Conservation (phyloP, 1,140 invertebrate genomes). For the Aphelinus atriplicis region DNA sequence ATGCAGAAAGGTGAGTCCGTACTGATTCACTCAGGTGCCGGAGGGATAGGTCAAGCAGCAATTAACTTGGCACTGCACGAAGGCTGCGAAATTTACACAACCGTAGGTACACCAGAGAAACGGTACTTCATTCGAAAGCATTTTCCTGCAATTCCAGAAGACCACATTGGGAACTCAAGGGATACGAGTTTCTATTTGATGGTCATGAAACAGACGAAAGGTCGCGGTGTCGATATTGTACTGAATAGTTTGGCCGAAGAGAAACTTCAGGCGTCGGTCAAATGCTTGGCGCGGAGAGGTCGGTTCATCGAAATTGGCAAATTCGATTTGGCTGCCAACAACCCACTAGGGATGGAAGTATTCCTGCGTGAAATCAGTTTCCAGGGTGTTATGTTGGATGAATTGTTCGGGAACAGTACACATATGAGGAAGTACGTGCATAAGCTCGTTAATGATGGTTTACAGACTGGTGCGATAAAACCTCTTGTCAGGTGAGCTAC, state of each 20-base stretch:
- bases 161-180: constrained; percentile 78
- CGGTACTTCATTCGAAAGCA: constrained; percentile 71
- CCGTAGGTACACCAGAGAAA: constrained; percentile 78
- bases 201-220: constrained; percentile 70
- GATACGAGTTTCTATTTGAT: constrained; percentile 76
- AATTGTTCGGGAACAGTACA: constrained; percentile 59
- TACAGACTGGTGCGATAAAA: constrained; percentile 52
- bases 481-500: constrained; percentile 40
- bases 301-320: constrained; percentile 83
- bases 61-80: constrained; percentile 74
- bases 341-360: constrained; percentile 72
- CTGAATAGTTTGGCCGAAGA: constrained; percentile 83
- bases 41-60: constrained; percentile 84
- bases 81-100: constrained; percentile 76
- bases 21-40: constrained; percentile 79
- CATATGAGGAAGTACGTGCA: not conserved
- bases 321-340: constrained; percentile 74
- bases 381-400: constrained; percentile 77
- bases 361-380: constrained; percentile 84
- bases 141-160: constrained; percentile 74
- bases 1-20: constrained; percentile 72
- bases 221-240: constrained; percentile 79
- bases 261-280: constrained; percentile 79
- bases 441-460: not conserved
- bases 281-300: constrained; percentile 76